These are phyloP conservation scores for Phaenicophaeus curvirostris DNA, from an alignment of 2,797 vertebrate species.

Conservation along the genomic window DNA sequence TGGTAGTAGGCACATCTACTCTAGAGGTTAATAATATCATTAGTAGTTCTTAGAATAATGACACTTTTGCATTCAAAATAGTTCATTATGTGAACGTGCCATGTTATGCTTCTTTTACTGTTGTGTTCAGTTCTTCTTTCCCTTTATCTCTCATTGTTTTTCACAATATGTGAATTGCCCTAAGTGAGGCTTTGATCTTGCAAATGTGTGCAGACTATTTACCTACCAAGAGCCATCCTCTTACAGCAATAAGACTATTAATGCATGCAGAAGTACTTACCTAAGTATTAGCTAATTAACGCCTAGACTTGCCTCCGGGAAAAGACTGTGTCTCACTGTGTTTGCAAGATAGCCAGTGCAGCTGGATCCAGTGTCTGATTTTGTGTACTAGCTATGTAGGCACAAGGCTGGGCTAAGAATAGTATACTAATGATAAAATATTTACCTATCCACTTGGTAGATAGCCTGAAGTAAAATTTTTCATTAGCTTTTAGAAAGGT, in stretches of 20 bases:
- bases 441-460: not conserved
- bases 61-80: not conserved
- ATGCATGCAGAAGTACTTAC: not conserved
- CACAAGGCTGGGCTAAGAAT: not conserved
- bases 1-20: not conserved
- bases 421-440: not conserved
- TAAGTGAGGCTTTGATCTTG: constrained; percentile 25
- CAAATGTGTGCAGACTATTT: not conserved
- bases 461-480: not conserved
- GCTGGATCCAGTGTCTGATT: not conserved
- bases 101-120: not conserved
- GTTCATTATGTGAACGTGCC: not conserved
- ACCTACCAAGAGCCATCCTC: not conserved
- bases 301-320: not conserved
- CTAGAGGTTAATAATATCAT: not conserved
- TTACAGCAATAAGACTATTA: not conserved
- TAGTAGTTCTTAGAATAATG: not conserved
- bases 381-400: no score
- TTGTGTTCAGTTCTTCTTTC: not conserved
- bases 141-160: not conserved
- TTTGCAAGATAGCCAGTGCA: not conserved
- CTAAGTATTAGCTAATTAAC: not conserved
- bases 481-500: not conserved
- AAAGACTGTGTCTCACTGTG: not conserved
- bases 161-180: not conserved